phyloP scores from a whole-genome alignment of 1,140 invertebrate species.

The Lepidurus arcticus region DNA sequence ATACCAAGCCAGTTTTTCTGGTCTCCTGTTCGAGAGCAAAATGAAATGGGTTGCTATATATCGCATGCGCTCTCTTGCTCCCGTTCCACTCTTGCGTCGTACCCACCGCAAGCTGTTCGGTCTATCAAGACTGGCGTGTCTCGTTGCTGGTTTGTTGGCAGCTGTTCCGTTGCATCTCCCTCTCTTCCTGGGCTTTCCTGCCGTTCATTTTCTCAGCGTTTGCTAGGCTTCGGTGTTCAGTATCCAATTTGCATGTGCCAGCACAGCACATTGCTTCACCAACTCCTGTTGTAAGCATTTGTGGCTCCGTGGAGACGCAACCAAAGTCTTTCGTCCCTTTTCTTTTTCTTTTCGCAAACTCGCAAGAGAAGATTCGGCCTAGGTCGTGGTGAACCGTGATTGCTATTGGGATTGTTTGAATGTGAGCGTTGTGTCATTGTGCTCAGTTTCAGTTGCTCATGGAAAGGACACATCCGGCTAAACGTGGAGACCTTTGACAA shows the following conservation, averaged over 20 bases:
- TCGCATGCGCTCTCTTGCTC: slow-evolving; percentile 1
- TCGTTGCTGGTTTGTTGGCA: neutral
- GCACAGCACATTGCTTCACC: neutral
- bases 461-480: slow-evolving; percentile 11
- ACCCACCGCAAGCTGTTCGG: neutral
- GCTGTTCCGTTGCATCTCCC: neutral
- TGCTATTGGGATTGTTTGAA: neutral
- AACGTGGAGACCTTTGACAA: slow-evolving; percentile 15
- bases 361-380: neutral
- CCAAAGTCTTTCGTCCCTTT: neutral
- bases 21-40: neutral
- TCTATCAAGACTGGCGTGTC: neutral
- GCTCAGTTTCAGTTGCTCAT: slow-evolving; percentile 3
- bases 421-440: neutral
- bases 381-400: neutral
- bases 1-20: neutral
- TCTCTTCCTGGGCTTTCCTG: neutral
- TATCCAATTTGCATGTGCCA: slow-evolving; percentile 10
- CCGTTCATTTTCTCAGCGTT: neutral
- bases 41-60: neutral
- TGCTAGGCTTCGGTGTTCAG: slow-evolving; percentile 14
- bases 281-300: neutral
- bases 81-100: neutral
- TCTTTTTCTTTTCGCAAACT: neutral
- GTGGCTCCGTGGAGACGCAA: neutral